Base-by-base conservation (phyloP, 1,140 invertebrate species). In the Euura saliciscinereae region DNA sequence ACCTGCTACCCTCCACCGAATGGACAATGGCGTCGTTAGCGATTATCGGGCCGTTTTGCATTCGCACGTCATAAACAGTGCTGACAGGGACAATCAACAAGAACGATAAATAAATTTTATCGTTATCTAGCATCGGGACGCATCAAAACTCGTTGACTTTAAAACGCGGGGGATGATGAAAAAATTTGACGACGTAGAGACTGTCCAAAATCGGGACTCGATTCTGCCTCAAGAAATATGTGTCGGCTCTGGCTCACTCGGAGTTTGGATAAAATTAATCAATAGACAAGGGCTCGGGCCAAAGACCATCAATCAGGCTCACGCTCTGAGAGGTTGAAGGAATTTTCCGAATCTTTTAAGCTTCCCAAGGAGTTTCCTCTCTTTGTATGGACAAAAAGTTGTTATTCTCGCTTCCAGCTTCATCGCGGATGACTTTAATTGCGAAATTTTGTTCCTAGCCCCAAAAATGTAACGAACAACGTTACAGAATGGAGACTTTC, bases 11-110 rank as follows among this genome's bases (percentile, higher is more conserved):
- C 28, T 28, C 28, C 28, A 28, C 28, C 1, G 28, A 28, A 51
- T 59, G 51, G 51, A 59, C 51, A 59, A 59, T 59, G 6, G 51
- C 51, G 51, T 59, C 51, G 51, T 59, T 59, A 59, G 51, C 51
- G 51, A 59, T 59, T 59, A 59, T 59, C 51, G 51, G 5, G 51
- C 51, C 13, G 51, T 59, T 59, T 59, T 59, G 28, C 51, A 59
- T 6, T n/a, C 51, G 51, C 51, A 59, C 51, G 51, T 59, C 51
- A 59, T 59, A 59, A 59, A 59, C 51, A 59, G 51, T 59, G 51
- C 51, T 59, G 51, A 59, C 51, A 59, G 51, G 13, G 13, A 59
- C 51, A 59, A 59, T 59, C 51, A n/a, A 8, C 51, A 59, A 59
- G 51, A 59, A n/a, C 51, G 13, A 59, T 59, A 59, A 59, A 59